Evolutionary conservation across 2,797 vertebrate genomes (phyloP), one percentile per base, ranked within the genome.

Genomic region (Knipowitschia caucasica): DNA sequence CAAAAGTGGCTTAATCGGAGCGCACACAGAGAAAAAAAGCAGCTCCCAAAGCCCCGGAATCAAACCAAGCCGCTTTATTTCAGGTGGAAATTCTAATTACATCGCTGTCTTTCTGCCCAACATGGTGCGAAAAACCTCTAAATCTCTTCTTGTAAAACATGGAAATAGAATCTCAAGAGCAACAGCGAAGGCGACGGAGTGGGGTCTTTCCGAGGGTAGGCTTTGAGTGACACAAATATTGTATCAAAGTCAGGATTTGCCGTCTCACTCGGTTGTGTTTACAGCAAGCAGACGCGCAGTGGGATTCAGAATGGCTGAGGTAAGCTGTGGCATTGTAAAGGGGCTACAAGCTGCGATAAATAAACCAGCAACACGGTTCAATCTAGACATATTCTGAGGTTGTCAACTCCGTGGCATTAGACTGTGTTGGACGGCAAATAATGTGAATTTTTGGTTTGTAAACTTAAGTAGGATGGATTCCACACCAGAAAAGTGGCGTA

Each of bases 141-240:
- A 14, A 40, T 7, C 4, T 62, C 59, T 46, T 64, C 53, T 69
- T 21, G 39, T 38, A 69, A 64, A 59, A 66, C 63, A 71, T 62
- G 33, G 5, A 38, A 10, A 23, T 54, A 56, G 58, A 63, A 62
- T 77, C 79, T 74, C 60, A 27, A 23, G 17, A 31, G 56, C 56
- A 38, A 31, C 54, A 52, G 1, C 34, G 69, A 60, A 53, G 56
- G n/a, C 2, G 29, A 38, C 59, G 63, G 53, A 71, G 49, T 9
- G 56, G 56, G 74, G 77, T 82, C 66, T 70, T 73, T 59, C 49
- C 9, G 56, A 75, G 75, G 69, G 39, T 62, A 50, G 4, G 21
- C 59, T 69, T 68, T 78, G 67, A 77, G n/a, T 76, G 80, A 74
- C 69, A 53, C 62, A 62, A 33, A 63, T 64, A 62, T 38, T 12